A percentile compares a stretch with the other conserved stretches of the same genome.
Conservation (phyloP, 2,113 vertebrate species). For the Channa argus region DNA sequence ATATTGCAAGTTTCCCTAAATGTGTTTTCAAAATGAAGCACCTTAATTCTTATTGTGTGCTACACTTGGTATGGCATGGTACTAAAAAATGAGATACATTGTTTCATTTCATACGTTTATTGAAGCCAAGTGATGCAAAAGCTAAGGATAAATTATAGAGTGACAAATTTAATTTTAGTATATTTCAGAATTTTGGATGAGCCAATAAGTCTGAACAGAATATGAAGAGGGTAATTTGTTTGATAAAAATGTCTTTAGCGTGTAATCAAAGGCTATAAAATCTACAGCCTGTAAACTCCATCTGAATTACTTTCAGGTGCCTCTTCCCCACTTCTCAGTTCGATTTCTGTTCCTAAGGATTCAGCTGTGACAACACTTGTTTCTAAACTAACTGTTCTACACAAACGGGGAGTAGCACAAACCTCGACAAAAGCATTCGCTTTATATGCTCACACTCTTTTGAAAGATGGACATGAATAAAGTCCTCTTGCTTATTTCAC, state of each 20-base stretch:
- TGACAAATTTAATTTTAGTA: constrained; percentile 48
- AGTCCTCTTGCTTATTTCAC: constrained; percentile 25
- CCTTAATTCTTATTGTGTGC: constrained; percentile 15
- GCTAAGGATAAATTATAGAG: constrained; percentile 36
- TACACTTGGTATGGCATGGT: constrained; percentile 2
- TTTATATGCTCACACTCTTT: constrained; percentile 30
- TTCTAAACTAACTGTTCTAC: constrained; percentile 33
- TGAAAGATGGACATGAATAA: constrained; percentile 32
- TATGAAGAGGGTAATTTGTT: constrained; percentile 39
- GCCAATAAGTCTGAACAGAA: constrained; percentile 22
- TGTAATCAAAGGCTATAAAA: constrained; percentile 55
- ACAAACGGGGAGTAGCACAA: neutral
- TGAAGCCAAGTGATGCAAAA: constrained; percentile 26
- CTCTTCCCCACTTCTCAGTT: constrained; percentile 13
- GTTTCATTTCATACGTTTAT: constrained; percentile 47
- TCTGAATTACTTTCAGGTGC: constrained; percentile 40
- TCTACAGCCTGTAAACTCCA: constrained; percentile 22
- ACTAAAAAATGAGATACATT: constrained; percentile 6
- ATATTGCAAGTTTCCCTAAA: constrained; percentile 14
- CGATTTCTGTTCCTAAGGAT: constrained; percentile 18
- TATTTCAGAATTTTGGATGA: constrained; percentile 21
- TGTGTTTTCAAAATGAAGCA: constrained; percentile 37
- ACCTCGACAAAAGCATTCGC: constrained; percentile 38
- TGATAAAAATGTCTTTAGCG: constrained; percentile 42
- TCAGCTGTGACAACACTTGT: constrained; percentile 58